Base-by-base conservation (phyloP, 2,888 invertebrate species). In the Salpingus planirostris region DNA sequence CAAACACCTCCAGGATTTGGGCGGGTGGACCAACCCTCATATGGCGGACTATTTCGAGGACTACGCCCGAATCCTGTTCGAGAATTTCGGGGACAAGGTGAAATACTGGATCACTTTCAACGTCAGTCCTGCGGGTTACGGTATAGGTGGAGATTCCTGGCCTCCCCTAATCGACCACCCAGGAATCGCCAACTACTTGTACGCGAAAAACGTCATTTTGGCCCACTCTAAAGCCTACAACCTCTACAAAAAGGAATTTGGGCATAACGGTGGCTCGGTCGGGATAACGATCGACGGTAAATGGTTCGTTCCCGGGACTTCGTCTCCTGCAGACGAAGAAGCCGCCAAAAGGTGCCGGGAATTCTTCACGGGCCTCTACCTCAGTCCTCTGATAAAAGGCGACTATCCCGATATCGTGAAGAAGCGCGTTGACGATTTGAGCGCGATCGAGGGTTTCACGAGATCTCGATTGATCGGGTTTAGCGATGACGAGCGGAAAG, bases 71-170 rank as follows among this genome's bases (percentile, higher is more conserved):
- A 28, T 75, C 2, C 68, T 73, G 54, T 76, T 68, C 54, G 62
- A 62, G 37, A 61, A 67, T 34, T 75, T 74, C 43, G 76, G 75
- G 15, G 68, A 67, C 44, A 66, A 65, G 50, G 71, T 76, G 27
- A 74, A 77, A 44, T 50, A 55, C 36, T 83, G 81, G 79, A 72
- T 79, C 25, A 82, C 83, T 0, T 67, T 82, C 43, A 83, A 83
- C 51, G 80, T 80, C 49, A 73, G 71, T 48, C 65, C 67, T 40
- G 64, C 66, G 27, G 73, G 71, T 5, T 68, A 55, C 66, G 74
- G 72, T 5, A n/a, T n/a, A n/a, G 66, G 66, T 41, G 62, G 57
- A 0, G 64, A 62, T 43, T 69, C 8, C 68, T 5, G 5, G 40
- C 72, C 73, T 5, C 73, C 73, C n/a, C 73, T 69, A 1, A 30